These are phyloP conservation scores for Anolis sagrei DNA, from an alignment of 2,113 vertebrate species.

Conservation along the genomic window DNA sequence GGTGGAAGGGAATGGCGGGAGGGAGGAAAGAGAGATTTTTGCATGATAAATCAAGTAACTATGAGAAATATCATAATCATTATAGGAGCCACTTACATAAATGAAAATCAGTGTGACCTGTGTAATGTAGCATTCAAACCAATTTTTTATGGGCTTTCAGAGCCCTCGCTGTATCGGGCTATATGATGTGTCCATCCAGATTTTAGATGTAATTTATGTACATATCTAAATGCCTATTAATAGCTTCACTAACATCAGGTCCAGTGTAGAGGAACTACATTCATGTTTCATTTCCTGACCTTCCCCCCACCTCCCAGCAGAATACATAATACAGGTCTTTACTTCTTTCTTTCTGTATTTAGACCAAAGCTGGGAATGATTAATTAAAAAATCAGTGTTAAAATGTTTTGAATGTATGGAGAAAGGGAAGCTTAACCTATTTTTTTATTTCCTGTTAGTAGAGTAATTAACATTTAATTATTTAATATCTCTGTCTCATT, in stretches of 20 bases:
- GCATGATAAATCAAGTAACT: neutral
- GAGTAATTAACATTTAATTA: conserved; percentile 25
- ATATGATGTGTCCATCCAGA: neutral
- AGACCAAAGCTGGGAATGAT: neutral
- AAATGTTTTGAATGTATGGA: neutral
- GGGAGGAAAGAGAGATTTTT: too few relatives aligned
- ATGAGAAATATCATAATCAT: neutral
- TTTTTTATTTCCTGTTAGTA: conserved; percentile 26
- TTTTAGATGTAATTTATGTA: conserved; percentile 1
- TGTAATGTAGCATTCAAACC: neutral
- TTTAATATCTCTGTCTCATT: neutral
- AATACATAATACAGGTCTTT: neutral
- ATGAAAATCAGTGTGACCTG: rapidly evolving
- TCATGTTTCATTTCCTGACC: neutral
- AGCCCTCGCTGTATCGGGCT: neutral
- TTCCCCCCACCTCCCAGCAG: too few relatives aligned
- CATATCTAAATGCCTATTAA: neutral
- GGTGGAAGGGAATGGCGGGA: too few relatives aligned
- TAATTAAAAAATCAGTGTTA: neutral
- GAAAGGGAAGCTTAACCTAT: neutral
- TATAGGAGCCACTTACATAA: neutral
- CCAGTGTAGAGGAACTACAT: neutral
- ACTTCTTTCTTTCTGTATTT: neutral
- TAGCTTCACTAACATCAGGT: neutral
- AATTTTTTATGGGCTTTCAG: neutral